Percentiles rank a stretch among this genome's conserved stretches.
These are phyloP conservation scores for Folsomia manolachei DNA, from an alignment of 2,888 invertebrate species.

Conservation along the genomic window DNA sequence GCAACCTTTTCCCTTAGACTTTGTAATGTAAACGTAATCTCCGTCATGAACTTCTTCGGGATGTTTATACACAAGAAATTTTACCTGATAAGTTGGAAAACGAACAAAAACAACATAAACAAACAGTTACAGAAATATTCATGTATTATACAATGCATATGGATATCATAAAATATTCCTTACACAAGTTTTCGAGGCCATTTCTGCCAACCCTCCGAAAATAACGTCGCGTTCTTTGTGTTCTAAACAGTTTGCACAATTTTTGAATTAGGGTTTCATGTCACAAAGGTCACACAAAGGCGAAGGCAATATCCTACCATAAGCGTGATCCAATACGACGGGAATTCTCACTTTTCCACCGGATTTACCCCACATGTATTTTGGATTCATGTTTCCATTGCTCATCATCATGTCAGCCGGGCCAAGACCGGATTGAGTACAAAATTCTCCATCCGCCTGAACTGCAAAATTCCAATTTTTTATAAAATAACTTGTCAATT, in stretches of 20 bases:
- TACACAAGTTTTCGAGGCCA: conserved; percentile 38
- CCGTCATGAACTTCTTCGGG: conserved; percentile 27
- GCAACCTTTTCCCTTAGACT: conserved; percentile 36
- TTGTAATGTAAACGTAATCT: conserved; percentile 33
- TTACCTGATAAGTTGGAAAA: no score
- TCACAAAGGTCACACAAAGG: not conserved
- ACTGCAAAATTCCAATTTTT: not conserved
- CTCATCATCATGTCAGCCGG: conserved; percentile 38
- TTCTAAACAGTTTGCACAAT: conserved; percentile 11
- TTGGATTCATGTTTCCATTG: conserved; percentile 34
- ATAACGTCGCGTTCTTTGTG: conserved; percentile 30
- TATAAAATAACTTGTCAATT: no score
- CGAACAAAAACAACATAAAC: no score
- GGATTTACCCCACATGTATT: conserved; percentile 35
- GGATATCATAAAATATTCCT: no score
- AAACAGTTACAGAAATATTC: no score
- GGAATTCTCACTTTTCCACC: conserved; percentile 31
- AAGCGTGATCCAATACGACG: conserved; percentile 35
- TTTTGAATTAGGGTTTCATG: not conserved
- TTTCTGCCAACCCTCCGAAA: conserved; percentile 37
- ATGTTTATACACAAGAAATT: conserved; percentile 36
- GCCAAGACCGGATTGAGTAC: conserved; percentile 33
- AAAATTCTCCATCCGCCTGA: conserved; percentile 32
- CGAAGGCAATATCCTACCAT: conserved; percentile 27
- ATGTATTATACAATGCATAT: no score